These are phyloP conservation scores for Rhopalosiphum padi DNA, from an alignment of 1,140 invertebrate genomes.

Conservation along the genomic window DNA sequence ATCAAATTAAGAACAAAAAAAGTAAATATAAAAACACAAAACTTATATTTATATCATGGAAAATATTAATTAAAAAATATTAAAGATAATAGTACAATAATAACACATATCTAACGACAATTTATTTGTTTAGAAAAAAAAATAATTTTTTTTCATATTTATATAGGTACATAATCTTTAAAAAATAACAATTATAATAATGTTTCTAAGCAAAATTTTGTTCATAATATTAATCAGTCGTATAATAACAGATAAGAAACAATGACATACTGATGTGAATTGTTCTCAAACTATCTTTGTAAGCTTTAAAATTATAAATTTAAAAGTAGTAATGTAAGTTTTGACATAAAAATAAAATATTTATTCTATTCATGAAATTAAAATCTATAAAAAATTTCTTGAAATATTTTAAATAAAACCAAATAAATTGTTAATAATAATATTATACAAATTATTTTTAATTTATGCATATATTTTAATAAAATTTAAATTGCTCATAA, in stretches of 20 bases:
- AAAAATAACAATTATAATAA: background rate
- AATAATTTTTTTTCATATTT: too few relatives aligned
- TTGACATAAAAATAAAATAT: background rate
- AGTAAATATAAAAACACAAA: background rate
- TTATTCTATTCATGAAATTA: background rate
- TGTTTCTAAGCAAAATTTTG: background rate
- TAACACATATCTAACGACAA: too few relatives aligned
- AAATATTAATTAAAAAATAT: too few relatives aligned
- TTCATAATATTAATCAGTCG: background rate
- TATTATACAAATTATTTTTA: background rate
- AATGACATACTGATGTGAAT: background rate
- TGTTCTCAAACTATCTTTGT: background rate
- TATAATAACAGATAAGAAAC: background rate
- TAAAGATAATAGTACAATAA: too few relatives aligned
- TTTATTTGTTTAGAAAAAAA: background rate
- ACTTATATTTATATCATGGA: background rate
- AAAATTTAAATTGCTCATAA: background rate
- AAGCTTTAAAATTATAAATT: background rate
- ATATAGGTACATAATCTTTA: background rate
- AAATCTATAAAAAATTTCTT: background rate
- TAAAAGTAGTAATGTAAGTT: background rate
- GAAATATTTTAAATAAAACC: background rate
- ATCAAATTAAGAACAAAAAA: too few relatives aligned
- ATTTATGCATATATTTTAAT: background rate
- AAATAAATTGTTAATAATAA: background rate